A percentile compares a stretch with the other conserved stretches of the same genome.
Evolutionary conservation across 2,113 vertebrate species (phyloP).

Genomic region (Steatornis caripensis): DNA sequence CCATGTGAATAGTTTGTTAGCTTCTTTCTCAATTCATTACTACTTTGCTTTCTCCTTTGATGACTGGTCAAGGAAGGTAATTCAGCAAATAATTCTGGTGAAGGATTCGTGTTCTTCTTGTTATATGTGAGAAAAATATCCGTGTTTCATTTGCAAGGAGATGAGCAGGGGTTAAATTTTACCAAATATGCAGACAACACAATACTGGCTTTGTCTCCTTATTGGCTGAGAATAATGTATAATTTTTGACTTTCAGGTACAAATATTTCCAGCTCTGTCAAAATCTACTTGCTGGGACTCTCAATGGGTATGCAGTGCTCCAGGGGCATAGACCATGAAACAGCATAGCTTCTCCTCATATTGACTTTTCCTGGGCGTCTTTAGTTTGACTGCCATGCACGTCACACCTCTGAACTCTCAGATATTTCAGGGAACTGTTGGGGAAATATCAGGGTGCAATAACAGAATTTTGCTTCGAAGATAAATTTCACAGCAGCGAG

Average conservation of each 20-base stretch:
- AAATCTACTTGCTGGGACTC: background rate
- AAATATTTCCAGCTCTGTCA: background rate
- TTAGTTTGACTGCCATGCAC: background rate
- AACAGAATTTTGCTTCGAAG: background rate
- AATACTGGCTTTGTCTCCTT: background rate
- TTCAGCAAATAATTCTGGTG: constrained; percentile 10
- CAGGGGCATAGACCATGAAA: background rate
- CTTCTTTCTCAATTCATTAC: constrained; percentile 45
- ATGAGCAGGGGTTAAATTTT: background rate
- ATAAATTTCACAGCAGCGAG: background rate
- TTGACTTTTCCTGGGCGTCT: background rate
- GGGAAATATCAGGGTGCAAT: background rate
- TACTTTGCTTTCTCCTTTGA: background rate
- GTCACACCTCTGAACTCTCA: background rate
- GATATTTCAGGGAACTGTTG: background rate
- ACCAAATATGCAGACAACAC: background rate
- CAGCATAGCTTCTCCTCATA: background rate
- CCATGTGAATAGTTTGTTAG: background rate
- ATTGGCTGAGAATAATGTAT: background rate
- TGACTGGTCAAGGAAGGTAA: background rate
- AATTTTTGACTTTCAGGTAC: background rate
- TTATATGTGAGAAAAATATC: background rate
- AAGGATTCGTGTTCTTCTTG: background rate
- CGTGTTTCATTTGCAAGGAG: background rate
- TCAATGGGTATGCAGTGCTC: background rate